Evolutionary conservation across 2,113 vertebrate genomes (phyloP).

Genomic region (Eptesicus fuscus): DNA sequence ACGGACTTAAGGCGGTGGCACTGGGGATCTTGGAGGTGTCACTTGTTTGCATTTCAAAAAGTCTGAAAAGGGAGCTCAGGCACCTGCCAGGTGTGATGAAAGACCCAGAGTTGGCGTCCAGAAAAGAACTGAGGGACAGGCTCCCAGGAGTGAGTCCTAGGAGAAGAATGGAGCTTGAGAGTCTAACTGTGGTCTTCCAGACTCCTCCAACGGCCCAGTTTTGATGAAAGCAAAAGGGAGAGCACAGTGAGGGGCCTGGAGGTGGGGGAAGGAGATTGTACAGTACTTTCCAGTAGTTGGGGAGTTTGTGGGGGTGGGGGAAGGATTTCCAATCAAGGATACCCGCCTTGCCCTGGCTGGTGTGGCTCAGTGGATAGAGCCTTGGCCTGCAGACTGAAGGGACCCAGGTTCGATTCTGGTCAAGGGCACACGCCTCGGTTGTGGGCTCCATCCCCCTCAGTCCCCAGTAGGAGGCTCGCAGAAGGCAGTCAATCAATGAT

Average conservation of each 20-base stretch:
- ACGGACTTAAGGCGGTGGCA: neutral
- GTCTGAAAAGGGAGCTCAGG: neutral
- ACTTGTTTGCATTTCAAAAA: neutral
- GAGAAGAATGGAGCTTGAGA: neutral
- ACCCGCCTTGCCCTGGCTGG: neutral
- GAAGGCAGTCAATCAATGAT: no score
- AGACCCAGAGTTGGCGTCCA: neutral
- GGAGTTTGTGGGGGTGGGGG: neutral
- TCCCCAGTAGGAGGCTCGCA: no score
- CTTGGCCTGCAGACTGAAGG: no score
- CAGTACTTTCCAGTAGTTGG: neutral
- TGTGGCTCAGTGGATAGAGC: no score
- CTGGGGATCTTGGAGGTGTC: neutral
- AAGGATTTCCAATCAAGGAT: neutral
- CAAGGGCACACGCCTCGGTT: no score
- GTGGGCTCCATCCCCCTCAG: no score
- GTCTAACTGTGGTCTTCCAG: neutral
- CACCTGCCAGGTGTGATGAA: neutral
- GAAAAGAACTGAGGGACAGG: neutral
- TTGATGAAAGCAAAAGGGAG: neutral
- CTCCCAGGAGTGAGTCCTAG: neutral
- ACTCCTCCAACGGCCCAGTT: neutral
- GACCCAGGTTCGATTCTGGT: no score
- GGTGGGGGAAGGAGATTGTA: no score
- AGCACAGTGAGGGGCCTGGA: neutral